A percentile compares a stretch with the other conserved stretches of the same genome.
These are phyloP conservation scores for Synanthedon andrenaeformis DNA, from an alignment of 2,888 invertebrate genomes.

Conservation along the genomic window DNA sequence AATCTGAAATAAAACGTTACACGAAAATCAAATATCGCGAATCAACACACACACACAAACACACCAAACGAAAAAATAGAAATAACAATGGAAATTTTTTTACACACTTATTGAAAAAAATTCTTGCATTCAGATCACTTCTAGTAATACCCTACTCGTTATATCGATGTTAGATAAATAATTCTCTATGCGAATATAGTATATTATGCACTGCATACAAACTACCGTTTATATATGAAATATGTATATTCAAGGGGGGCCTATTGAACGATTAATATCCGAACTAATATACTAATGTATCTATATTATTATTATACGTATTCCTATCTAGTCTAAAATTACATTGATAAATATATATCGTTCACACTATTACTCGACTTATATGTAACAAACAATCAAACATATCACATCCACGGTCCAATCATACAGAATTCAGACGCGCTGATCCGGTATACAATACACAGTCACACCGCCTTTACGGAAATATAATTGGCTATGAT, in stretches of 20 bases:
- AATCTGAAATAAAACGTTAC: not conserved
- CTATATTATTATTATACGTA: slow-evolving; percentile 26
- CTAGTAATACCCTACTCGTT: slow-evolving; percentile 20
- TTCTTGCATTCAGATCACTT: slow-evolving; percentile 31
- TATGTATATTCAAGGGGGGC: slow-evolving; percentile 9
- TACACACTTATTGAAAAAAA: slow-evolving; percentile 10
- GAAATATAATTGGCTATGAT: not conserved
- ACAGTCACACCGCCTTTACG: not conserved
- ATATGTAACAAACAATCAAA: slow-evolving; percentile 43
- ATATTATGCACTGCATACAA: slow-evolving; percentile 1
- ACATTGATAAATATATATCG: slow-evolving; percentile 61
- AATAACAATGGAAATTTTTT: slow-evolving; percentile 10
- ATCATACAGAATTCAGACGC: slow-evolving; percentile 52
- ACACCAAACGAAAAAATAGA: slow-evolving; percentile 51
- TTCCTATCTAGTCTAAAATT: slow-evolving; percentile 55
- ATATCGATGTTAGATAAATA: slow-evolving; percentile 32
- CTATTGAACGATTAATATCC: slow-evolving; percentile 37
- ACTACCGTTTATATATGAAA: slow-evolving; percentile 2
- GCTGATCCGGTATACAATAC: slow-evolving; percentile 23
- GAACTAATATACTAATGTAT: slow-evolving; percentile 43
- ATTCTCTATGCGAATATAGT: slow-evolving; percentile 29
- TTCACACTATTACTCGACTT: slow-evolving; percentile 49
- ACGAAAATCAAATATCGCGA: not conserved
- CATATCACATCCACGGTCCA: slow-evolving; percentile 62
- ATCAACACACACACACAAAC: slow-evolving; percentile 31